phyloP scores from a whole-genome alignment of 2,888 invertebrate genomes.

The Campoletis raptor region DNA sequence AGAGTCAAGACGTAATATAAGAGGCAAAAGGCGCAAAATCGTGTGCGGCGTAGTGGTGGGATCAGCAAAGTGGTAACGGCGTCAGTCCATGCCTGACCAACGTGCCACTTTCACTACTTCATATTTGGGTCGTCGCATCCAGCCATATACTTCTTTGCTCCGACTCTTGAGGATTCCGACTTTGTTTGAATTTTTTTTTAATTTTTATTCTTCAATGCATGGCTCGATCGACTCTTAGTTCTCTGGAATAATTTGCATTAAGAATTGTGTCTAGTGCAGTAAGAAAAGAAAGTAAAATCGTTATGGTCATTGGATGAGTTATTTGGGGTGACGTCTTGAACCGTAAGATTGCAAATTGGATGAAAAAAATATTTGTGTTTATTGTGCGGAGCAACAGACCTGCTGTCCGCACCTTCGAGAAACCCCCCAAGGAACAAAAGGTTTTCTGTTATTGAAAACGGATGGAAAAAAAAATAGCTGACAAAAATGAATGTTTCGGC shows the following conservation, averaged over 20 bases:
- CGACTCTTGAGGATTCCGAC: constrained; percentile 61
- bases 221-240: constrained; percentile 20
- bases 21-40: constrained; percentile 58
- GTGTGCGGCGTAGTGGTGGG: constrained; percentile 61
- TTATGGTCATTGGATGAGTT: neutral
- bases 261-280: neutral
- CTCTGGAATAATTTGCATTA: neutral
- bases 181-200: constrained; percentile 45
- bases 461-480: neutral
- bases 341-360: neutral
- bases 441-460: neutral
- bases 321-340: neutral
- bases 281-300: constrained; percentile 15
- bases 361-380: neutral
- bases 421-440: neutral
- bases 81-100: constrained; percentile 82
- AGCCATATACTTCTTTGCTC: constrained; percentile 73
- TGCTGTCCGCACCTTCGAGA: neutral
- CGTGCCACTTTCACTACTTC: constrained; percentile 85
- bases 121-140: constrained; percentile 84
- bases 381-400: neutral
- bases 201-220: constrained; percentile 15
- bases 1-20: constrained; percentile 61
- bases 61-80: constrained; percentile 77
- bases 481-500: constrained; percentile 15